Conservation (phyloP, 2,888 invertebrate species). For the Drymonia ruficornis region DNA sequence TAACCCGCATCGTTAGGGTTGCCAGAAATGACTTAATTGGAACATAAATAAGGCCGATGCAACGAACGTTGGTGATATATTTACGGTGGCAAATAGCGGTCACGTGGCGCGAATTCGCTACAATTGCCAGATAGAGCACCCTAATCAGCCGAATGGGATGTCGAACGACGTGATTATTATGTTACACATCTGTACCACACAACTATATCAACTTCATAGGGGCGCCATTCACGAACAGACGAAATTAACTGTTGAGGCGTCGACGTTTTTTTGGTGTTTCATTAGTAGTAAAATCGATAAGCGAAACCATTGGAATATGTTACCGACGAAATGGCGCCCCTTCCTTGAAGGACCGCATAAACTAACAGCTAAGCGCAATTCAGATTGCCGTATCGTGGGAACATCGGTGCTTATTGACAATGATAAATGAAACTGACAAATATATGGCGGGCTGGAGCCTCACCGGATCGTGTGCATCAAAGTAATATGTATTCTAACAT, state of each 20-base stretch:
- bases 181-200: slow-evolving; percentile 61
- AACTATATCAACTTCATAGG: slow-evolving; percentile 46
- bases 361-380: slow-evolving; percentile 48
- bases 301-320: slow-evolving; percentile 37
- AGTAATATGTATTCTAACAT: slow-evolving; percentile 35
- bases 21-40: slow-evolving; percentile 73
- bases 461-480: slow-evolving; percentile 35
- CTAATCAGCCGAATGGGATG: slow-evolving; percentile 61
- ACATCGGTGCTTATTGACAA: slow-evolving; percentile 49
- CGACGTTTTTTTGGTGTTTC: slow-evolving; percentile 7
- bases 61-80: slow-evolving; percentile 69
- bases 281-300: slow-evolving; percentile 38
- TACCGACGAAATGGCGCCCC: slow-evolving; percentile 38
- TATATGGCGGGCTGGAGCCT: slow-evolving; percentile 45
- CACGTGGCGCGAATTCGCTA: slow-evolving; percentile 77
- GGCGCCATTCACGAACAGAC: slow-evolving; percentile 13
- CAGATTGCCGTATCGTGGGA: slow-evolving; percentile 56
- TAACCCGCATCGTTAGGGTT: slow-evolving; percentile 70
- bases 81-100: slow-evolving; percentile 76
- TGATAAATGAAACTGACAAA: slow-evolving; percentile 54
- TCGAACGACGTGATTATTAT: slow-evolving; percentile 78
- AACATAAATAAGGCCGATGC: slow-evolving; percentile 71
- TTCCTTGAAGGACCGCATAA: slow-evolving; percentile 49
- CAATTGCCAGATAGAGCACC: slow-evolving; percentile 68
- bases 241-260: neutral